These are phyloP conservation scores for Sigmodon hispidus DNA, from an alignment of 2,113 vertebrate species.

Conservation along the genomic window DNA sequence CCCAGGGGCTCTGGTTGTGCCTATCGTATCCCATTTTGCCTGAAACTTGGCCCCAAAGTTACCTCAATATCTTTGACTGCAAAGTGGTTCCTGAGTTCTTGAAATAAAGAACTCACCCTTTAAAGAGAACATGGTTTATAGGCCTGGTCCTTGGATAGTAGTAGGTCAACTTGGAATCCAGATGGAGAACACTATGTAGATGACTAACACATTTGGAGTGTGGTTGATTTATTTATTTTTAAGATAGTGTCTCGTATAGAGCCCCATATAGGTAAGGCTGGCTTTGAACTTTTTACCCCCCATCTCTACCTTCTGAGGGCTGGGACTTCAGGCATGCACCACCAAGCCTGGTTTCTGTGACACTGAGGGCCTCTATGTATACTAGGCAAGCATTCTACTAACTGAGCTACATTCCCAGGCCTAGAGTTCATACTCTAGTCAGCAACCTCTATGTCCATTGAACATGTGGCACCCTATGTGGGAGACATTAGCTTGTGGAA, in stretches of 20 bases:
- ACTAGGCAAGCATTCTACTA: too few species aligned
- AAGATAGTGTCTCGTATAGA: not conserved
- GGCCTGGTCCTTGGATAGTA: not conserved
- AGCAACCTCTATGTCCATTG: not conserved
- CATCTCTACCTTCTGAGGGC: not conserved
- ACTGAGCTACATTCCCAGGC: not conserved
- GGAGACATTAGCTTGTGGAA: not conserved
- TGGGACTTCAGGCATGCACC: not conserved
- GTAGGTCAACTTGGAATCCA: slow-evolving; percentile 11
- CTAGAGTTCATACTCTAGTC: not conserved
- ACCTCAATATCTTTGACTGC: not conserved
- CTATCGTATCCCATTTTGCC: not conserved
- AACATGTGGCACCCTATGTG: not conserved
- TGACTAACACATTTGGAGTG: not conserved
- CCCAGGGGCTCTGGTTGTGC: not conserved
- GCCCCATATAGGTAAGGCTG: not conserved
- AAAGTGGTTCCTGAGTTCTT: not conserved
- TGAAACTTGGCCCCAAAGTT: not conserved
- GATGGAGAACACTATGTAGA: not conserved
- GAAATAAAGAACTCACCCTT: not conserved
- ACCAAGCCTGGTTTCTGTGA: not conserved
- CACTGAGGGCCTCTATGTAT: not conserved
- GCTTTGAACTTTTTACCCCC: not conserved
- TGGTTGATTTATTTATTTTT: not conserved
- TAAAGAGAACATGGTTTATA: not conserved